Percentiles rank a stretch among this genome's conserved stretches.
Conservation (phyloP, 2,888 invertebrate species). For the Synergus itoensis region DNA sequence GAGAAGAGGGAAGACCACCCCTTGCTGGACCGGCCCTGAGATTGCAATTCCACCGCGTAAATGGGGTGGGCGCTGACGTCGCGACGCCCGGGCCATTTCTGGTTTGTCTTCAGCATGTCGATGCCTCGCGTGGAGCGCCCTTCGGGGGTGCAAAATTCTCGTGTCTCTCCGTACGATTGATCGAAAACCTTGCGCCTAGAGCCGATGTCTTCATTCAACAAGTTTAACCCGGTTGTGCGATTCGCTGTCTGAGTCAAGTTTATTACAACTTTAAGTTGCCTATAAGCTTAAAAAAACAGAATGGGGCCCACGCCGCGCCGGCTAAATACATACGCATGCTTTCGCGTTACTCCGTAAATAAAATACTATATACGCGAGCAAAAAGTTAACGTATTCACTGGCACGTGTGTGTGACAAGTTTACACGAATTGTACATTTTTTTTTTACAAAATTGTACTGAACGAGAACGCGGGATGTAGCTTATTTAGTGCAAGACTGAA, state of each 20-base stretch:
- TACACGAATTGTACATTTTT: neutral
- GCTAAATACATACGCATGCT: slow-evolving; percentile 4
- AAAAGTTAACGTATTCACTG: neutral
- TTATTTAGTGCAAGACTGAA: neutral
- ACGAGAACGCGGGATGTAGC: neutral
- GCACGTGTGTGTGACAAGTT: neutral
- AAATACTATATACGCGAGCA: neutral
- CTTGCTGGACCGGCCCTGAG: slow-evolving; percentile 50
- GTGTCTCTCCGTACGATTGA: slow-evolving; percentile 35
- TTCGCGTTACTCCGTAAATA: slow-evolving; percentile 1
- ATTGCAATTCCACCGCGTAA: slow-evolving; percentile 50
- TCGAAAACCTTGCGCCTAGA: slow-evolving; percentile 19
- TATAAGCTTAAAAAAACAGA: neutral
- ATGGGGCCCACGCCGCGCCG: slow-evolving; percentile 6
- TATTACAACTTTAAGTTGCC: neutral
- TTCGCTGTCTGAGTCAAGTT: neutral
- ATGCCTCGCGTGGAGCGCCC: slow-evolving; percentile 71
- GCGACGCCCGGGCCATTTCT: slow-evolving; percentile 76
- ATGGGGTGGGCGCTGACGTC: slow-evolving; percentile 73
- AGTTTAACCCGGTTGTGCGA: slow-evolving; percentile 46
- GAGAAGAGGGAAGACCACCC: slow-evolving; percentile 29
- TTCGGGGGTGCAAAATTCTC: slow-evolving; percentile 68
- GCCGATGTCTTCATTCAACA: slow-evolving; percentile 46
- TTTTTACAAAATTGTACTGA: neutral
- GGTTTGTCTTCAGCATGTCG: slow-evolving; percentile 75